Conservation (phyloP, 2,113 vertebrate genomes). For the Xerus inauris region DNA sequence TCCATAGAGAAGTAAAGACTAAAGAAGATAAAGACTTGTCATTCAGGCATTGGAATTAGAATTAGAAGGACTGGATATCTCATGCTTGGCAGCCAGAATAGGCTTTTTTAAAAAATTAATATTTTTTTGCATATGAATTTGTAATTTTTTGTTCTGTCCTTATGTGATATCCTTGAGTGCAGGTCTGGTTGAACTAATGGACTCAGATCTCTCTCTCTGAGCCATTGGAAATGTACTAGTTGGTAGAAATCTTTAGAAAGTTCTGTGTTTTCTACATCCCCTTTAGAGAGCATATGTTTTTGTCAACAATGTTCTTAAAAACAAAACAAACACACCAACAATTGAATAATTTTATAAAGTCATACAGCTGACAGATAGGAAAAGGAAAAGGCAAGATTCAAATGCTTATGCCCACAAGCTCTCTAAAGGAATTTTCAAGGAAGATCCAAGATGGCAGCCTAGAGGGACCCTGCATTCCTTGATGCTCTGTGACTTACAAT, state of each 20-base stretch:
- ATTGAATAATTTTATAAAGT: neutral
- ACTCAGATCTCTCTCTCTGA: neutral
- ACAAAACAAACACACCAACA: neutral
- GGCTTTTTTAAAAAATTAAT: neutral
- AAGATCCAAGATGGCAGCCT: no score
- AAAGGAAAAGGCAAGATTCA: neutral
- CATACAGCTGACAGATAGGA: neutral
- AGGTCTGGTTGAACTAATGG: neutral
- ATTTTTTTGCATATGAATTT: neutral
- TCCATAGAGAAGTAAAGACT: neutral
- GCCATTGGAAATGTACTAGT: neutral
- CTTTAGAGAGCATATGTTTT: neutral
- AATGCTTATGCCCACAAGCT: neutral
- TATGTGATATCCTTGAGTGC: neutral
- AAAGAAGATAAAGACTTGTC: neutral
- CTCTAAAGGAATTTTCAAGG: neutral
- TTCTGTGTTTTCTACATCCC: neutral
- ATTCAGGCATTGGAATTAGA: neutral
- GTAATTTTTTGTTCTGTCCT: neutral
- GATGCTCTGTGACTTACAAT: no score
- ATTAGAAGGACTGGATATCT: neutral
- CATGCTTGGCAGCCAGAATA: neutral
- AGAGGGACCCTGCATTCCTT: no score
- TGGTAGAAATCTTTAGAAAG: neutral
- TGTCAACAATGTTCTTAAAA: neutral